Base-by-base conservation (phyloP, 37 sponge, comb jelly and placozoan species). In the Crambe crambe region DNA sequence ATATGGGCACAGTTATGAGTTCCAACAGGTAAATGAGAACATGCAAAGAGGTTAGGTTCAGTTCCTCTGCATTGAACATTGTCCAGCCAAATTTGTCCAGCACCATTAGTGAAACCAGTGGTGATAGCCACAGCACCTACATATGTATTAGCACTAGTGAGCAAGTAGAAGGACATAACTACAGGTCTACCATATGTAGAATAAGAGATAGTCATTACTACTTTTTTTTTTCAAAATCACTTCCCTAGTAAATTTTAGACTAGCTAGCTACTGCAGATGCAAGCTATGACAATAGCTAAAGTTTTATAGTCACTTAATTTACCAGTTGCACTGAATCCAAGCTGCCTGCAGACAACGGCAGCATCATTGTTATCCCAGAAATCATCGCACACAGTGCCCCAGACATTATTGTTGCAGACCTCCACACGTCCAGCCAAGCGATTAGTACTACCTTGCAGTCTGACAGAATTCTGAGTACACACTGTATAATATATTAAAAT, bases 11-110 rank as follows among this genome's bases (percentile, higher is more conserved):
- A 85, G 32, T 90, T 71, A 47, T 80, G 63, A 10, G 70, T 39
- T 18, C 87, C 87, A 22, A 72, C 27, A 26, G 30, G 43, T 35
- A 25, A 47, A 27, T 25, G 22, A 32, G 40, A 36, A 30, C 91
- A 90, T 20, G 70, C 42, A 21, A 43, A 58, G 9, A 90, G 61
- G 31, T 35, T 59, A 23, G n/a, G 25, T 56, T 90, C 91, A 29
- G 20, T n/a, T 73, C 91, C 91, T n/a, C 26, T 64, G 41, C 91
- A 90, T 2, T 77, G 42, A 0, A 90, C 78, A 59, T 77, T 60
- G 41, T 72, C 78, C 61, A 89, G 15, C 63, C 63, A 61, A 20
- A 61, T 61, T 20, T 61, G 63, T 61, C 63, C 63, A 61, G 15
- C 63, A 29, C 63, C 63, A 61, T 61, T 61, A 20, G 63, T 61